Evolutionary conservation across 2,888 invertebrate species (phyloP).

Genomic region (Tetheella fluctuosa): DNA sequence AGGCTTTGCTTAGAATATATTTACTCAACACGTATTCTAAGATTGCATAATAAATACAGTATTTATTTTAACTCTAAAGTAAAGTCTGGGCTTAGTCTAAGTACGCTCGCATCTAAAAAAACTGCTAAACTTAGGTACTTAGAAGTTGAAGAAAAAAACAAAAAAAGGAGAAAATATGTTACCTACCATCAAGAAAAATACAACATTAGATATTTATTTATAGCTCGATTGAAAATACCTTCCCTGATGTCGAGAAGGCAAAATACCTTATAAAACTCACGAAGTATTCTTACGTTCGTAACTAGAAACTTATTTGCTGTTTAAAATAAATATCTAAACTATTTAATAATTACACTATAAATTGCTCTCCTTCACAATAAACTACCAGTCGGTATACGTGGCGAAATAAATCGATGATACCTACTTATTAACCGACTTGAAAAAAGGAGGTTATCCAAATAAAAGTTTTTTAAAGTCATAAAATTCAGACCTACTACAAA

Average conservation of each 20-base stretch:
- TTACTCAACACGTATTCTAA: no score
- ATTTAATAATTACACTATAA: slow-evolving; percentile 48
- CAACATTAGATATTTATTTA: background rate
- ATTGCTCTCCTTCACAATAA: slow-evolving; percentile 41
- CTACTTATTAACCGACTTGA: no score
- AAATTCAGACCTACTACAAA: no score
- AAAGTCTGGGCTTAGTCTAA: no score
- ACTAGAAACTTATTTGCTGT: slow-evolving; percentile 28
- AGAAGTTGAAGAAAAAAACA: background rate
- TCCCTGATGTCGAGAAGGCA: slow-evolving; percentile 25
- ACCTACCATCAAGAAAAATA: background rate
- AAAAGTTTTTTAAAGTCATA: no score
- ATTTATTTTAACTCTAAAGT: no score
- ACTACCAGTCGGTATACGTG: slow-evolving; percentile 15
- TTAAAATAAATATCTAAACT: slow-evolving; percentile 46
- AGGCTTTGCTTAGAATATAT: no score
- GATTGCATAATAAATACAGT: no score
- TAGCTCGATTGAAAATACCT: background rate
- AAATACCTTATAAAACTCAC: slow-evolving; percentile 29
- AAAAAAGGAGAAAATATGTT: background rate
- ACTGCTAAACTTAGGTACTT: no score
- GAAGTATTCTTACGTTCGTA: slow-evolving; percentile 30
- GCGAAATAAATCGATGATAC: background rate
- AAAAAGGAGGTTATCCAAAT: no score
- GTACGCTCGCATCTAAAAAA: no score